These are phyloP conservation scores for Andrena flavipes DNA, from an alignment of 2,888 invertebrate species.

Conservation along the genomic window DNA sequence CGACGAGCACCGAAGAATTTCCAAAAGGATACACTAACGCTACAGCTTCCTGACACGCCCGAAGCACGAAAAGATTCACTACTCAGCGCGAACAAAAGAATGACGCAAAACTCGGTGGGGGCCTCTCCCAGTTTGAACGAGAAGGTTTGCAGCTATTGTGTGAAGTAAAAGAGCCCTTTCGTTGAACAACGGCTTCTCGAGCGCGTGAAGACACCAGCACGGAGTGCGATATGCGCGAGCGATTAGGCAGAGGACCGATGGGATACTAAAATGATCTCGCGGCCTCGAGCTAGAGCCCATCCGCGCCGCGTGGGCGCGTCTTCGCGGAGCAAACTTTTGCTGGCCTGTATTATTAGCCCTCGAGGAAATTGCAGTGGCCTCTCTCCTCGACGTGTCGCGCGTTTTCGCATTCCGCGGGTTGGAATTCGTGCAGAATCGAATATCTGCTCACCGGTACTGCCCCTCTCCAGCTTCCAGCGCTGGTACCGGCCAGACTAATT, in stretches of 20 bases:
- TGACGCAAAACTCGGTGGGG: too few species aligned
- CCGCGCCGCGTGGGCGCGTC: conserved; percentile 72
- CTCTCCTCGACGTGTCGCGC: conserved; percentile 43
- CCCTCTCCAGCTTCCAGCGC: too few species aligned
- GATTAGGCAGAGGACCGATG: conserved; percentile 71
- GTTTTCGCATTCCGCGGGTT: conserved; percentile 33
- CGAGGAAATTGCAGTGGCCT: conserved; percentile 48
- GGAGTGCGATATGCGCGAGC: conserved; percentile 38
- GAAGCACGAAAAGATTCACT: too few species aligned
- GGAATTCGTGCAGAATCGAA: conserved; percentile 49
- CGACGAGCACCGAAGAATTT: background rate
- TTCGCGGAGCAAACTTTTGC: conserved; percentile 54
- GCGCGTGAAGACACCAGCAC: background rate
- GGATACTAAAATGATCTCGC: conserved; percentile 76
- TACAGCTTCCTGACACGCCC: background rate
- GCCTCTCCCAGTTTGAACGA: too few species aligned
- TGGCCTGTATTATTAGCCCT: conserved; percentile 67
- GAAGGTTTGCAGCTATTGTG: too few species aligned
- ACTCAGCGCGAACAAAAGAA: too few species aligned
- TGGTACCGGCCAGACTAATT: background rate
- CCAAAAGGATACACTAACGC: background rate
- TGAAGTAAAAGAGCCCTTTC: too few species aligned
- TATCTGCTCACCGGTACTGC: background rate
- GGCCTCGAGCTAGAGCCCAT: conserved; percentile 66
- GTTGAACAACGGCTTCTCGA: too few species aligned